These are phyloP conservation scores for Lasius fuliginosus DNA, from an alignment of 2,888 invertebrate species.

Conservation along the genomic window DNA sequence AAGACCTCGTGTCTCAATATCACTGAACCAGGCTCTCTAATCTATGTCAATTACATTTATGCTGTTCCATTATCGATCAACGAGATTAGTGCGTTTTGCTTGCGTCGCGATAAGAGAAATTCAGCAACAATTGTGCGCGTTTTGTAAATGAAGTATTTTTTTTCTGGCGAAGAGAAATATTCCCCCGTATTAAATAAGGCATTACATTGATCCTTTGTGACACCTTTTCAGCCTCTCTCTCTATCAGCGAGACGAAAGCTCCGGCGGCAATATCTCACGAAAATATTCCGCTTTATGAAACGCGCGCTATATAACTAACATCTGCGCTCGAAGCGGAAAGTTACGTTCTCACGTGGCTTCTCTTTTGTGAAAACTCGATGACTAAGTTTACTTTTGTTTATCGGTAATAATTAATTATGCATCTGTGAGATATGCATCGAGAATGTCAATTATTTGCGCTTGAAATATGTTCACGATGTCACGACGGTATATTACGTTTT, in stretches of 20 bases:
- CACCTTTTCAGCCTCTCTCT: background rate
- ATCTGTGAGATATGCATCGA: background rate
- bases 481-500: background rate
- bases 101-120: background rate
- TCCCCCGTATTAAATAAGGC: slow-evolving; percentile 48
- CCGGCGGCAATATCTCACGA: slow-evolving; percentile 70
- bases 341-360: slow-evolving; percentile 63
- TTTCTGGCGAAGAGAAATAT: slow-evolving; percentile 7
- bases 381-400: slow-evolving; percentile 27
- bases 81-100: slow-evolving; percentile 13
- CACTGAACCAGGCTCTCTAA: slow-evolving; percentile 11
- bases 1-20: slow-evolving; percentile 37
- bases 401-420: slow-evolving; percentile 13
- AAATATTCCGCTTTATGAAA: slow-evolving; percentile 62
- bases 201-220: slow-evolving; percentile 11
- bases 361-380: slow-evolving; percentile 15
- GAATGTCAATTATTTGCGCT: background rate
- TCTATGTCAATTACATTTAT: background rate
- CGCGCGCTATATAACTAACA: slow-evolving; percentile 57
- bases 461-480: background rate
- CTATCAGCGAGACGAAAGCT: slow-evolving; percentile 53
- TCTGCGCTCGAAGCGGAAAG: slow-evolving; percentile 43
- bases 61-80: background rate
- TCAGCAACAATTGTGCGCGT: background rate
- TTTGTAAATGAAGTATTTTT: slow-evolving; percentile 2